Evolutionary conservation across 2,888 invertebrate genomes (phyloP).

Genomic region (Papilio gigon): DNA sequence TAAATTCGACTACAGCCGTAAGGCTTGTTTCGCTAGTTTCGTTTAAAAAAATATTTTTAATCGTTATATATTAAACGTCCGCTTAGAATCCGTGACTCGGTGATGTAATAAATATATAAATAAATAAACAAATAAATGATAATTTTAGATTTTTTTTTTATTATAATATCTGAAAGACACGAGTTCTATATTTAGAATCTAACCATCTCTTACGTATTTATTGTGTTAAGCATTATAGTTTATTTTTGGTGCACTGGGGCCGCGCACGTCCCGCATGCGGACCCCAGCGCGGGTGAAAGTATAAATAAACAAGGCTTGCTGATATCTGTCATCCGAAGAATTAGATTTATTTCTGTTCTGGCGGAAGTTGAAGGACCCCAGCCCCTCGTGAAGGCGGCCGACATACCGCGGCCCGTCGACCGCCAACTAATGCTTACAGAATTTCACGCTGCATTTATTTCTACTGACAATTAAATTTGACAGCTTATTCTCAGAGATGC

Average conservation of each 20-base stretch:
- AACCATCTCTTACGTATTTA: conserved; percentile 53
- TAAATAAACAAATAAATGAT: too few species aligned
- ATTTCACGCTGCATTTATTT: conserved; percentile 50
- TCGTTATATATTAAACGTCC: too few species aligned
- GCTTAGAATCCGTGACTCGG: too few species aligned
- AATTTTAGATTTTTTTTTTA: not conserved
- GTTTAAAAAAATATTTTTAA: too few species aligned
- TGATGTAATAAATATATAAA: too few species aligned
- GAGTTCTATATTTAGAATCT: conserved; percentile 40
- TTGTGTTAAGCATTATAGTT: conserved; percentile 73
- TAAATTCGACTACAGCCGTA: too few species aligned
- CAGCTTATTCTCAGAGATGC: conserved; percentile 36
- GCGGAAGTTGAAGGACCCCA: conserved; percentile 77
- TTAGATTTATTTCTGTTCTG: conserved; percentile 79
- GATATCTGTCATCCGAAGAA: conserved; percentile 81
- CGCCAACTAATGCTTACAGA: conserved; percentile 53
- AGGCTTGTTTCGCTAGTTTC: too few species aligned
- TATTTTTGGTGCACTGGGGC: conserved; percentile 71
- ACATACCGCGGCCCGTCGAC: conserved; percentile 49
- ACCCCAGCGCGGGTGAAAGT: conserved; percentile 74
- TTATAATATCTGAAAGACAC: conserved; percentile 16
- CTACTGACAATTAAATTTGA: conserved; percentile 43
- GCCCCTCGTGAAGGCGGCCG: conserved; percentile 59
- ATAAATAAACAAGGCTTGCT: conserved; percentile 82
- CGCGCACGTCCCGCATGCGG: conserved; percentile 69